A percentile compares a stretch with the other conserved stretches of the same genome.
These are phyloP conservation scores for Urocynchramus pylzowi DNA, from an alignment of 2,113 vertebrate species.

Conservation along the genomic window DNA sequence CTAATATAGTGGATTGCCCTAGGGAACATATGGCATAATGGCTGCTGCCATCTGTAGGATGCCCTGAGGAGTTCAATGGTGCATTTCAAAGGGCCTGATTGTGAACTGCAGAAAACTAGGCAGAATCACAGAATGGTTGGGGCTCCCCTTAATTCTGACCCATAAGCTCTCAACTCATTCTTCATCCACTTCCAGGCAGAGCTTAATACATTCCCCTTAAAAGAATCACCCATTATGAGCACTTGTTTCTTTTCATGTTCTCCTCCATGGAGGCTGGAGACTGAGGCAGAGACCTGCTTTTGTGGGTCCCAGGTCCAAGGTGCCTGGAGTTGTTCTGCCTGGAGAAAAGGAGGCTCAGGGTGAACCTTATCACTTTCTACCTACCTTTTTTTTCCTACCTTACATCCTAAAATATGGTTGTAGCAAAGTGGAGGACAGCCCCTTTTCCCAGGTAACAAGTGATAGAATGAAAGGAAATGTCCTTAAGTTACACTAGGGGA, in stretches of 20 bases:
- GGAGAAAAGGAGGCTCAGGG: not conserved
- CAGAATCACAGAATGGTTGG: not conserved
- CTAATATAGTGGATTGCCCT: not conserved
- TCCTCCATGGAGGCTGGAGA: not conserved
- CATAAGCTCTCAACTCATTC: not conserved
- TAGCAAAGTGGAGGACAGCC: not conserved
- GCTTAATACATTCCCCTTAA: not conserved
- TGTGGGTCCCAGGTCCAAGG: not conserved
- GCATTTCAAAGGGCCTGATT: not conserved
- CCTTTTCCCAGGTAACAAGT: not conserved
- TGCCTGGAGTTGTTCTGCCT: not conserved
- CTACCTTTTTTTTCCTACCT: not conserved
- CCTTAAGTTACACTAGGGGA: not conserved
- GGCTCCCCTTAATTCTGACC: not conserved
- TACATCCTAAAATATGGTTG: not conserved
- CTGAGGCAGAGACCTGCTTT: not conserved
- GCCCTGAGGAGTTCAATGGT: not conserved
- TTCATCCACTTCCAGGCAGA: not conserved
- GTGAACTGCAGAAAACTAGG: not conserved
- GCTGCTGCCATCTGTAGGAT: conserved; percentile 59
- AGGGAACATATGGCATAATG: not conserved
- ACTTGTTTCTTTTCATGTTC: not conserved
- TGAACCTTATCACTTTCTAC: not conserved
- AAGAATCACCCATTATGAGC: not conserved
- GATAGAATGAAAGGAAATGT: not conserved